phyloP scores from a whole-genome alignment of 2,888 invertebrate genomes.

The Epinotia demarniana region DNA sequence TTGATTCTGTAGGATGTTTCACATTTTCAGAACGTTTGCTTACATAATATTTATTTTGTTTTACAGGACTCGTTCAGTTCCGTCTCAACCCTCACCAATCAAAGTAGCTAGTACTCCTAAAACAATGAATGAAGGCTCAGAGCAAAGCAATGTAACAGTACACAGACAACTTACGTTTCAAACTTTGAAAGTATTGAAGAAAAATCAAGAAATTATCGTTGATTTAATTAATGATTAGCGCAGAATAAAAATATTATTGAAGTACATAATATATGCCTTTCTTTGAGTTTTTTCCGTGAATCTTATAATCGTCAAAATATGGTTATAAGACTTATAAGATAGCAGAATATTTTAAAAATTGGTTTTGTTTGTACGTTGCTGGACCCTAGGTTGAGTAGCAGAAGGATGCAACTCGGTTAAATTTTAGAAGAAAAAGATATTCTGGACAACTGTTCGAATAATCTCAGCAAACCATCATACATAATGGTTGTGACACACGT shows the following conservation, averaged over 20 bases:
- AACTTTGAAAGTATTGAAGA: constrained; percentile 50
- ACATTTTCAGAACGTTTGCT: not conserved
- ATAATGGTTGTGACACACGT: too few species aligned
- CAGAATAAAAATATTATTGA: not conserved
- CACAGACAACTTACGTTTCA: constrained; percentile 47
- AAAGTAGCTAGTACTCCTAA: too few species aligned
- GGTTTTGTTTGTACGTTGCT: too few species aligned
- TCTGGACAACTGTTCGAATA: too few species aligned
- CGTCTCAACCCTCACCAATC: not conserved
- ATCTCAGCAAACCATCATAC: too few species aligned
- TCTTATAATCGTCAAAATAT: too few species aligned
- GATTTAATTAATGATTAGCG: constrained; percentile 45
- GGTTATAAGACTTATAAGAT: too few species aligned
- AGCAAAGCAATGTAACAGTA: not conserved
- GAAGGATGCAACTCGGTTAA: too few species aligned
- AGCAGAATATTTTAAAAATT: too few species aligned
- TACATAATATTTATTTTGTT: not conserved
- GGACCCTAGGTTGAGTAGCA: too few species aligned
- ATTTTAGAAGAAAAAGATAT: too few species aligned
- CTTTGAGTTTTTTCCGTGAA: not conserved
- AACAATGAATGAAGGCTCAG: not conserved
- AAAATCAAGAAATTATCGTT: constrained; percentile 47
- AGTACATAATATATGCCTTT: not conserved
- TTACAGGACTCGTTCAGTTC: constrained; percentile 12
- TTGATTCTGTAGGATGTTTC: too few species aligned